Conservation (phyloP, 1,140 invertebrate genomes). For the Drosophila nebulosa region DNA sequence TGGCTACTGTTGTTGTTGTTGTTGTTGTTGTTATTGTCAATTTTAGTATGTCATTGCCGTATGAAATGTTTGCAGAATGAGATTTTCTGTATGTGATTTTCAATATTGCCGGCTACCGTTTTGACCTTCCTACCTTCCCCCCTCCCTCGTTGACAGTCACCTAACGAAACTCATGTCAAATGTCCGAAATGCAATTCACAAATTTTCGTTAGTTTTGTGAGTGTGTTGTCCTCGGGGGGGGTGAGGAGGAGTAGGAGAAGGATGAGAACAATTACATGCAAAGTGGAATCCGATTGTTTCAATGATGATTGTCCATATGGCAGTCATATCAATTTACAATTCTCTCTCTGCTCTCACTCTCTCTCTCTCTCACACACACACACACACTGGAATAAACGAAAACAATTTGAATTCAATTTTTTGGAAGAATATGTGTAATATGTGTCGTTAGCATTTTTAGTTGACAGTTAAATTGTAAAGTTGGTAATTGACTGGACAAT, state of each 20-base stretch:
- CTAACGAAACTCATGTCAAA: conserved; percentile 3
- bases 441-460: conserved; percentile 59
- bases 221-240: background rate
- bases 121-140: background rate
- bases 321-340: conserved; percentile 60
- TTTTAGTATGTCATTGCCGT: conserved; percentile 73
- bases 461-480: conserved; percentile 36
- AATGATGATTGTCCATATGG: conserved; percentile 51
- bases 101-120: conserved; percentile 36
- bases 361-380: background rate
- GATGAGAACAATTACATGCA: conserved; percentile 47
- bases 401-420: conserved; percentile 53
- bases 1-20: conserved; percentile 7
- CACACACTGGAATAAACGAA: background rate
- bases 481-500: conserved; percentile 64
- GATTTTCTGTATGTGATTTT: conserved; percentile 53
- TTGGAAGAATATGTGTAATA: conserved; percentile 38
- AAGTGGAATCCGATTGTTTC: conserved; percentile 24
- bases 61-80: conserved; percentile 27
- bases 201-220: conserved; percentile 6
- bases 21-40: conserved; percentile 41
- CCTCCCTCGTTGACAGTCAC: conserved; percentile 25
- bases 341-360: conserved; percentile 6
- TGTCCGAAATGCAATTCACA: conserved; percentile 4
- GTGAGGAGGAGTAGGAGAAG: background rate